Evolutionary conservation across 2,888 invertebrate species (phyloP), one percentile per base, ranked within the genome.

Genomic region (Dryococelus australis): DNA sequence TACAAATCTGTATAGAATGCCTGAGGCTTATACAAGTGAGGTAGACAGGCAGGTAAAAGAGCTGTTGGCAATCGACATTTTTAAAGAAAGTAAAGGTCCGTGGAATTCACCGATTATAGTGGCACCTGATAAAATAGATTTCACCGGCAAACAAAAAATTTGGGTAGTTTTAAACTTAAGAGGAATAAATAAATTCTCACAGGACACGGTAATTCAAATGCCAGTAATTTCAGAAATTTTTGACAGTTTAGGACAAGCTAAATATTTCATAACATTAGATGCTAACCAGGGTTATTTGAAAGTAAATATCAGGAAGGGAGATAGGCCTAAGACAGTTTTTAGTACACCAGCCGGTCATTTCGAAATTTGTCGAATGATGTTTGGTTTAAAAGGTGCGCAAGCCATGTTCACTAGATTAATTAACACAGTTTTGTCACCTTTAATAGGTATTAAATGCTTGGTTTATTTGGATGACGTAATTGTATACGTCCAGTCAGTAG

Each of bases 51-150:
- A 47, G 47, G 47, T 47, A 12, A 43, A 85, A 12, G 47, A 47
- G 12, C 6, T 47, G 47, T 28, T 85, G 1, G n/a, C 4, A 27
- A 65, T 53, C 4, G 65, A 43, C 51, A 84, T 51, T 87, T 88
- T 87, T 81, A 84, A 43, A 81, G 8, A 53, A 28, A 85, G 85
- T 51, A 27, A 10, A 8, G n/a, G 47, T 16, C 86, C 43, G 9
- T 78, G 84, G 43, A 87, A 86, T 47, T 43, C 83, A 0, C 85
- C 85, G 0, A 9, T 87, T 8, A 43, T 86, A 5, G 85, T 87
- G 0, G 79, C 43, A 43, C 83, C 86, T 20, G 86, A 87, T 5
- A 86, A 87, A 6, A 35, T 47, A 6, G 51, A 35, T n/a, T 85
- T 79, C 26, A 43, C 0, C 8, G 87, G 80, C 5, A 26, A 43